Evolutionary conservation across 2,797 vertebrate genomes (phyloP), one percentile per base, ranked within the genome.

Genomic region (Odontamblyopus rebecca): DNA sequence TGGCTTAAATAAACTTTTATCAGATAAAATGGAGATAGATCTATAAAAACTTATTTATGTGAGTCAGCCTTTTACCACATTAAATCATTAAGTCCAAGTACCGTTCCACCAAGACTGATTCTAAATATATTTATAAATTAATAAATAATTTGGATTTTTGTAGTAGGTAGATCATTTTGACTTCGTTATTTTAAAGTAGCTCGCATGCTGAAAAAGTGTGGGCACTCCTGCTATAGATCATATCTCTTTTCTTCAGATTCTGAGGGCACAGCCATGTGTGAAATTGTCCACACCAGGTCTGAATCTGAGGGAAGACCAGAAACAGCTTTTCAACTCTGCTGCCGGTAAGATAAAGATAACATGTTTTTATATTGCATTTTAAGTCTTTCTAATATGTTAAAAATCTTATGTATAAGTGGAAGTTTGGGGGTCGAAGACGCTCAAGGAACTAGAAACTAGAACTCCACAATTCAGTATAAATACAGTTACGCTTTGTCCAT

Each of bases 231-330:
- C 23, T 23, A 23, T 23, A 23, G 23, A 74, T 73, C n/a, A 41
- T 67, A 29, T 64, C 76, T 35, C 73, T 71, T n/a, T 4, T n/a
- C 26, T 38, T 62, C 6, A 99, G 98, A 97, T 85, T 94, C 96
- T 2, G 97, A 98, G 71, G 92, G 94, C n/a, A 95, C 95, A 1
- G 85, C 93, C 0, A 90, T 95, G 60, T 99, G 97, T 75, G 97
- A 99, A 89, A 94, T 99, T 23, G 94, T 99, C 78, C 98, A 99
- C 6, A 94, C 94, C 16, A 96, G 93, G 80, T 99, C 98, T 0
- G 97, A 99, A 84, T 98, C 96, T 4, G 98, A 98, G 89, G 98
- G 98, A 54, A 93, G 98, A 85, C 98, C 98, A 0, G 97, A 99
- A 89, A 95, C 95, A 73, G 94, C 89, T 0, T 99, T 99, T 82